These are phyloP conservation scores for Sus cebifrons DNA, from an alignment of 2,797 vertebrate species.

Conservation along the genomic window DNA sequence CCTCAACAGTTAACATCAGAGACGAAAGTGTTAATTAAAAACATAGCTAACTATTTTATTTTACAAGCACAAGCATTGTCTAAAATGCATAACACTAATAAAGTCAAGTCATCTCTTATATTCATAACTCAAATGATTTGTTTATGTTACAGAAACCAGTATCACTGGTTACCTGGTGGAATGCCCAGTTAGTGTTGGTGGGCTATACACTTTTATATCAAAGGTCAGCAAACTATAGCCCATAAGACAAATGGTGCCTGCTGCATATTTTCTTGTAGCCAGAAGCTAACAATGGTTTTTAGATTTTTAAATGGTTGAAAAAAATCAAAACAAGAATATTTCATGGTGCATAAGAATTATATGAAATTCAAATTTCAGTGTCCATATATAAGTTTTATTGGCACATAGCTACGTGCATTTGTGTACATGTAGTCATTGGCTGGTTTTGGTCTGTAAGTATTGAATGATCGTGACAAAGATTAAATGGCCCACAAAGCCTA, in stretches of 20 bases:
- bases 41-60: slow-evolving; percentile 25
- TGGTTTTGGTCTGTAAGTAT: slow-evolving; percentile 8
- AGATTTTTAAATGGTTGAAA: slow-evolving; percentile 28
- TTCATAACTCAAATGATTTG: neutral
- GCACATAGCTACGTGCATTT: neutral
- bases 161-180: neutral
- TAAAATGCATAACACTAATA: slow-evolving; percentile 28
- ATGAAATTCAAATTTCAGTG: slow-evolving; percentile 43
- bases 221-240: neutral
- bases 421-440: neutral
- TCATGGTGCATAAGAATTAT: neutral
- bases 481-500: neutral
- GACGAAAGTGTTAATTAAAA: slow-evolving; percentile 22
- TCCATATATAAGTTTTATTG: slow-evolving; percentile 6
- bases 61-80: neutral
- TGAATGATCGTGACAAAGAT: neutral
- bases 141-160: slow-evolving; percentile 44
- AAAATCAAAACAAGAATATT: slow-evolving; percentile 50
- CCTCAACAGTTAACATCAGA: slow-evolving; percentile 37
- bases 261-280: neutral
- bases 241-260: neutral
- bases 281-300: slow-evolving; percentile 5
- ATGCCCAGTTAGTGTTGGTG: neutral
- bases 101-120: slow-evolving; percentile 3
- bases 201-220: neutral